Evolutionary conservation across 2,888 invertebrate genomes (phyloP).

Genomic region (Agrotis clavis): DNA sequence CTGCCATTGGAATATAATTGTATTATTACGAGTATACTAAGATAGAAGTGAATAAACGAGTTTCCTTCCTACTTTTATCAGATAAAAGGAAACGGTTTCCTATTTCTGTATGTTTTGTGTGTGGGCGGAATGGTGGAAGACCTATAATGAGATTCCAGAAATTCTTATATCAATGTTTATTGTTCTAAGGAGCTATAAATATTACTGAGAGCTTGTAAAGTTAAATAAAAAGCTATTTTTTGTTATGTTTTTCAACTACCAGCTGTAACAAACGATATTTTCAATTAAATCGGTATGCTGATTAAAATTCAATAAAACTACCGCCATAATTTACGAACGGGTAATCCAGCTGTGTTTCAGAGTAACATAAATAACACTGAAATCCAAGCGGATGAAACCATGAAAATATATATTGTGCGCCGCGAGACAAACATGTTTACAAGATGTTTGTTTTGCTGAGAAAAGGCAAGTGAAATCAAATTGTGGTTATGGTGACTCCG

Average conservation of each 20-base stretch:
- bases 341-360: slow-evolving; percentile 38
- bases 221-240: background rate
- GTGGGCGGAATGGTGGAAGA: background rate
- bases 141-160: slow-evolving; percentile 9
- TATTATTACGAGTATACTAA: background rate
- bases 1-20: too few species aligned
- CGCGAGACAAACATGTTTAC: slow-evolving; percentile 84
- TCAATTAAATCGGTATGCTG: slow-evolving; percentile 18
- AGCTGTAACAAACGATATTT: background rate
- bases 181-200: slow-evolving; percentile 6
- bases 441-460: slow-evolving; percentile 63
- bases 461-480: slow-evolving; percentile 72
- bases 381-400: slow-evolving; percentile 47
- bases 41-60: background rate
- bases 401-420: slow-evolving; percentile 51
- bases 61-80: background rate
- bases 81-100: slow-evolving; percentile 3
- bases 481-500: slow-evolving; percentile 73
- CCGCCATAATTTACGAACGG: slow-evolving; percentile 41
- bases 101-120: slow-evolving; percentile 14
- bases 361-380: slow-evolving; percentile 50
- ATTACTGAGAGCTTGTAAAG: slow-evolving; percentile 2
- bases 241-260: background rate
- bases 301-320: slow-evolving; percentile 48
- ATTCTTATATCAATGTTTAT: background rate